A percentile compares a stretch with the other conserved stretches of the same genome.
These are phyloP conservation scores for Axinella damicornis DNA, from an alignment of 37 sponge, comb jelly and placozoan species.

Conservation along the genomic window DNA sequence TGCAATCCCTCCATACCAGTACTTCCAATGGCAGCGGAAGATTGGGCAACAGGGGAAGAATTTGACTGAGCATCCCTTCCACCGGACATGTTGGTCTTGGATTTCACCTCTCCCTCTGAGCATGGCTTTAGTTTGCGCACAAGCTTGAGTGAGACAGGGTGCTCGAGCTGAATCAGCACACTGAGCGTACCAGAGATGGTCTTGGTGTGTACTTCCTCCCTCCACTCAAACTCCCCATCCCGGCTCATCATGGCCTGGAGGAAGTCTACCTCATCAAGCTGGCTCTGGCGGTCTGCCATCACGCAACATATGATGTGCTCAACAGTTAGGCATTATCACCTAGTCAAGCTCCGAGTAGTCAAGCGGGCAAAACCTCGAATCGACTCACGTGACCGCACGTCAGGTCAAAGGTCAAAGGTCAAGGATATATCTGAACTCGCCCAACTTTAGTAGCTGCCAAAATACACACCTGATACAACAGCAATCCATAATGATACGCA, in stretches of 20 bases:
- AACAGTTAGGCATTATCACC: no score
- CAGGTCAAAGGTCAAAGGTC: no score
- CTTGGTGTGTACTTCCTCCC: not conserved
- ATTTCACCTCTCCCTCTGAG: not conserved
- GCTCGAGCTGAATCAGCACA: not conserved
- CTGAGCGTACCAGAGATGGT: not conserved
- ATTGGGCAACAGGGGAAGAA: no score
- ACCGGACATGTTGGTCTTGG: no score
- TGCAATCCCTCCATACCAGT: not conserved
- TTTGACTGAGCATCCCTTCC: no score
- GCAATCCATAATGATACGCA: no score
- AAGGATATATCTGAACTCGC: no score
- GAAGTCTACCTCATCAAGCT: slow-evolving; percentile 52
- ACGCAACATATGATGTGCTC: no score
- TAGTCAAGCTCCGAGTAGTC: no score
- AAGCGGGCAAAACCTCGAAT: not conserved
- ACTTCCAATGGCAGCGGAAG: not conserved
- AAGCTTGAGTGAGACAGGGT: not conserved
- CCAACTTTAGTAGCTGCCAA: no score
- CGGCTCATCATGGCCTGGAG: slow-evolving; percentile 47
- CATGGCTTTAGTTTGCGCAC: not conserved
- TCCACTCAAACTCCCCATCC: slow-evolving; percentile 51
- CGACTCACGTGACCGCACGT: not conserved
- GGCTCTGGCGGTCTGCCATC: not conserved
- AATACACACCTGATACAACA: no score